A percentile compares a stretch with the other conserved stretches of the same genome.
Evolutionary conservation across 2,113 vertebrate genomes (phyloP).

Genomic region (Fulica atra): DNA sequence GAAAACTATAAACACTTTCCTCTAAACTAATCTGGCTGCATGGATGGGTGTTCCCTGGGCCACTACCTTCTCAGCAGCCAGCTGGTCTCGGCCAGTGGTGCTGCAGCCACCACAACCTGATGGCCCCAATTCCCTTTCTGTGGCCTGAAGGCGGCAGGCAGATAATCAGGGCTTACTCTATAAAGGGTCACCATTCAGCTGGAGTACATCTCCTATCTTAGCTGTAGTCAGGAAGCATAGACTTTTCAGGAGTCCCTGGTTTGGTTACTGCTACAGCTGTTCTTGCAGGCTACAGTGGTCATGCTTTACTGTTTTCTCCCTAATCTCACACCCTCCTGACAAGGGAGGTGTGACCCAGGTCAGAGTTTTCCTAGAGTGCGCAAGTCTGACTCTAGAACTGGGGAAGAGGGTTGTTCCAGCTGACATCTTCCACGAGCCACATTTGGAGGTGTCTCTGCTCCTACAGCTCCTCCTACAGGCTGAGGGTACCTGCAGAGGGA

Average conservation of each 20-base stretch:
- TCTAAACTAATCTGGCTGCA: neutral
- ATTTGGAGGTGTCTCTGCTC: neutral
- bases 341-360: neutral
- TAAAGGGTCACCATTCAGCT: rapidly evolving
- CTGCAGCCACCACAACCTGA: neutral
- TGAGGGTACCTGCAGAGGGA: neutral
- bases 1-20: neutral
- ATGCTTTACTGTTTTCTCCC: neutral
- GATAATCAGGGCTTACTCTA: neutral
- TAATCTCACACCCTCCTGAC: rapidly evolving
- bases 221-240: neutral
- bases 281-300: neutral
- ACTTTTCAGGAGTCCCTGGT: neutral
- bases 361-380: rapidly evolving
- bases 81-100: too few relatives aligned
- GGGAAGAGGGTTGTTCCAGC: neutral
- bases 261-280: neutral
- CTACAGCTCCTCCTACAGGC: conserved; percentile 3
- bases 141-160: neutral
- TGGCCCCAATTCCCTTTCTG: neutral
- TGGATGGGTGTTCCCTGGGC: rapidly evolving
- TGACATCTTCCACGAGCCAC: neutral
- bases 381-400: neutral
- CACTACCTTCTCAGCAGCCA: neutral
- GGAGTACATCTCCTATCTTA: too few relatives aligned